Evolutionary conservation across 2,888 invertebrate genomes (phyloP), one percentile per base, ranked within the genome.

Genomic region (Rotaria macrura): DNA sequence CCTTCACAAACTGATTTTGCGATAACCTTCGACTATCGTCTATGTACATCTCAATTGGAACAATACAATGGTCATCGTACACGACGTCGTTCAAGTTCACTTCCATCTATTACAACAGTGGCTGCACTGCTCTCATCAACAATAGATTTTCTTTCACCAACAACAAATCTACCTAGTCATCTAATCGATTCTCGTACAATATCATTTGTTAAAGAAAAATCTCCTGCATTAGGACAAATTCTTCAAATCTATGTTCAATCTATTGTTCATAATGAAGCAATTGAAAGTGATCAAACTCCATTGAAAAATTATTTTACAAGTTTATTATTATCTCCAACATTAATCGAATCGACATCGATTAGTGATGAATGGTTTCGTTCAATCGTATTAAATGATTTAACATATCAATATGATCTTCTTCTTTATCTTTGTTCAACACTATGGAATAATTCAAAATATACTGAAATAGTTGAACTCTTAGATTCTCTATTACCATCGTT

Each of bases 401-500:
- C 79, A 23, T 43, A 43, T 79, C 79, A 79, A 79, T 43, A 79
- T 43, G 79, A 79, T 79, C 79, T 79, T 43, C 43, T 79, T 43
- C 43, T 79, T n/a, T 43, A 79, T n/a, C n/a, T 79, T 3, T 79
- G 43, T 79, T 79, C 79, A 40, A n/a, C n/a, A 79, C 43, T 79
- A 79, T 79, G 43, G 25, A 43, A 23, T 43, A 20, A 79, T n/a
- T 23, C 43, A 6, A 40, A 43, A 40, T 79, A 43, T 40, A 12
- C 25, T 10, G 43, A 40, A 79, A 79, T 79, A 17, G 43, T 79
- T 43, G 2, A 79, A 79, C 5, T 79, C 40, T 79, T 79, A 5
- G 79, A 79, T 43, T 79, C 79, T n/a, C n/a, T 79, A 79, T 79
- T 79, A 79, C 79, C 79, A 43, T 79, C 79, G 43, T 79, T 79